Evolutionary conservation across 1,140 invertebrate genomes (phyloP).

Genomic region (Drosophila parabipectinata): DNA sequence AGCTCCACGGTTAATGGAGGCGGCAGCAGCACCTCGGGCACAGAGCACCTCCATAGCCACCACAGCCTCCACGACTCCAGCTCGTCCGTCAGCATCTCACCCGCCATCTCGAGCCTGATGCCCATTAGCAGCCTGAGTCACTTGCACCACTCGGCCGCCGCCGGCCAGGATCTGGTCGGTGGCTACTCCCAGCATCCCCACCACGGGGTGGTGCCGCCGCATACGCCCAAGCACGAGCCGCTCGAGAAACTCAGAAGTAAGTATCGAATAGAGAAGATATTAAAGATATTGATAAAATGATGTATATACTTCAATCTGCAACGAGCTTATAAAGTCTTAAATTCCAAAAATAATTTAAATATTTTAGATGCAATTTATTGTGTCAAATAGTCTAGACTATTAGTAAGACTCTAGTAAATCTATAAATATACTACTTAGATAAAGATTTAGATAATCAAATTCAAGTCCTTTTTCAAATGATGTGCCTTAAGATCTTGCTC

Average conservation of each 20-base stretch:
- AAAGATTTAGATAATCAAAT: neutral
- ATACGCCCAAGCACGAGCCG: constrained; percentile 88
- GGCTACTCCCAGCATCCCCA: constrained; percentile 86
- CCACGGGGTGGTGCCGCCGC: constrained; percentile 84
- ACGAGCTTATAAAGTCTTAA: too few relatives aligned
- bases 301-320: too few relatives aligned
- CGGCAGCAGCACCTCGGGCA: constrained; percentile 76
- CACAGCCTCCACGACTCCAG: constrained; percentile 87
- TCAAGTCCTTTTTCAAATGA: neutral
- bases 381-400: too few relatives aligned
- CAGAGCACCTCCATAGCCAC: constrained; percentile 84
- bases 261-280: constrained; percentile 84
- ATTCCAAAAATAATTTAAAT: too few relatives aligned
- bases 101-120: constrained; percentile 88
- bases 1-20: constrained; percentile 78
- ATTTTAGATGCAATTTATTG: too few relatives aligned
- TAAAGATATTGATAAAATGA: neutral
- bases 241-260: constrained; percentile 92
- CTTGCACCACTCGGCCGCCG: constrained; percentile 79
- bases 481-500: neutral
- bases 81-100: constrained; percentile 88
- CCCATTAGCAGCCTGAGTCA: constrained; percentile 85
- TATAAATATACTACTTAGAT: too few relatives aligned
- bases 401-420: too few relatives aligned
- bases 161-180: constrained; percentile 73